phyloP scores from a whole-genome alignment of 1,140 invertebrate genomes.

The Drosophila azteca region DNA sequence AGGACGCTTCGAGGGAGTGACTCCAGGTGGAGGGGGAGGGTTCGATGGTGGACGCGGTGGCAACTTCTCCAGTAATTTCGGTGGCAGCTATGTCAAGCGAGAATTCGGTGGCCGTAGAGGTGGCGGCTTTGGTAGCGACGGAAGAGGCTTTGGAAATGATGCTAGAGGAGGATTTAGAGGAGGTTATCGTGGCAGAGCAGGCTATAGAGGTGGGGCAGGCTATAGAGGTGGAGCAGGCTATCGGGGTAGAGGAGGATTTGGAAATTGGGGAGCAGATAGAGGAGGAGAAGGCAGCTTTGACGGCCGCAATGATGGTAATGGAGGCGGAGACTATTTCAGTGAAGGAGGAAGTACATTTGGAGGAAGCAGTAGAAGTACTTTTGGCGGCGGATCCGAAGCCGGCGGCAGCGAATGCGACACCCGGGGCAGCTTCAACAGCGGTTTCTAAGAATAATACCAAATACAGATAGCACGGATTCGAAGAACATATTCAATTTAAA shows the following conservation, averaged over 20 bases:
- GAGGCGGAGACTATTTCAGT: constrained; percentile 16
- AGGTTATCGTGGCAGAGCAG: background rate
- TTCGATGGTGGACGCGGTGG: constrained; percentile 57
- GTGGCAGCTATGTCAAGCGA: constrained; percentile 60
- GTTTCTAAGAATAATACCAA: too few species aligned
- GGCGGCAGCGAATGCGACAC: too few species aligned
- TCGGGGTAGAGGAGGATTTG: constrained; percentile 7
- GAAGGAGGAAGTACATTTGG: constrained; percentile 5
- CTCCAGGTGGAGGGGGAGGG: constrained; percentile 15
- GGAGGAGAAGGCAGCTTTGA: background rate
- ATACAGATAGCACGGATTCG: too few species aligned
- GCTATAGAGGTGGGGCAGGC: constrained; percentile 11
- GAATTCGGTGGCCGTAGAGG: constrained; percentile 45
- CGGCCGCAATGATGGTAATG: constrained; percentile 24
- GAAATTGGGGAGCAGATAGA: constrained; percentile 5
- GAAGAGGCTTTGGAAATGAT: background rate
- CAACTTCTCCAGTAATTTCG: constrained; percentile 5
- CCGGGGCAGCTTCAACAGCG: too few species aligned
- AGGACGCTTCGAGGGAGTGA: constrained; percentile 38
- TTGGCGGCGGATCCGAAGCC: background rate
- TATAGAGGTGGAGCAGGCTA: constrained; percentile 19
- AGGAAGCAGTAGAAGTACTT: constrained; percentile 10
- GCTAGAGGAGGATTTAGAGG: constrained; percentile 2
- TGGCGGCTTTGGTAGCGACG: constrained; percentile 11
- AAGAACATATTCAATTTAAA: too few species aligned